phyloP scores from a whole-genome alignment of 2,797 vertebrate species.

The Hippocampus kuda region DNA sequence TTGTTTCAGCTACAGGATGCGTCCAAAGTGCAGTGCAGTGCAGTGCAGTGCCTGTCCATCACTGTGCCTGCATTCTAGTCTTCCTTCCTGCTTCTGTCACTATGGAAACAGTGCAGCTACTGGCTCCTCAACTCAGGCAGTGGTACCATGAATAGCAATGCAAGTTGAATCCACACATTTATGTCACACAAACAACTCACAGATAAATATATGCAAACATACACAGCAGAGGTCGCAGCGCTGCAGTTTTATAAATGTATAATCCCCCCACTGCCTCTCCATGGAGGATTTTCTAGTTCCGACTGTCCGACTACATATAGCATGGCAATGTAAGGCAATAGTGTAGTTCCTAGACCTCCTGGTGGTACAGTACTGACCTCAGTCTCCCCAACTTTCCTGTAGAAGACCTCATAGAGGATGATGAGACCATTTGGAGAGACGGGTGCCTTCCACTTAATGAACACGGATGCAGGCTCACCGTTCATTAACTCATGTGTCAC shows the following conservation, averaged over 20 bases:
- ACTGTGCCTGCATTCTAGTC: slow-evolving; percentile 48
- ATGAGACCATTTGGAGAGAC: slow-evolving; percentile 87
- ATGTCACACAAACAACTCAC: slow-evolving; percentile 37
- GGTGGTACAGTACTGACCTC: slow-evolving; percentile 69
- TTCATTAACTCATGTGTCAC: slow-evolving; percentile 77
- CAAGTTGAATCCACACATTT: slow-evolving; percentile 41
- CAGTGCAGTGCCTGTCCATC: slow-evolving; percentile 28
- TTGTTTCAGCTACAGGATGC: neutral
- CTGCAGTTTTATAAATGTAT: neutral
- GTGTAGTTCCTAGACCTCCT: neutral
- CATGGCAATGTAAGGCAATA: neutral
- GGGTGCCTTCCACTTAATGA: slow-evolving; percentile 83
- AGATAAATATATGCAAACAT: slow-evolving; percentile 1
- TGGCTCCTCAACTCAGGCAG: slow-evolving; percentile 50
- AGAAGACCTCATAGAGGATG: slow-evolving; percentile 91
- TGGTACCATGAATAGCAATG: slow-evolving; percentile 54
- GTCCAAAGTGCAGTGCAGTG: neutral
- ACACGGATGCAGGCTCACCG: slow-evolving; percentile 69
- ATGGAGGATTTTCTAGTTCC: neutral
- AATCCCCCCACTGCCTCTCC: neutral
- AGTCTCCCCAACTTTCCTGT: slow-evolving; percentile 74
- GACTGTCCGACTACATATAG: neutral
- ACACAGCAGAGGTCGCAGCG: neutral
- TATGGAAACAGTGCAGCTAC: slow-evolving; percentile 61
- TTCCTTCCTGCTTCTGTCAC: slow-evolving; percentile 56